Base-by-base conservation (phyloP, 1,140 invertebrate genomes). In the Scaptodrosophila lebanonensis region DNA sequence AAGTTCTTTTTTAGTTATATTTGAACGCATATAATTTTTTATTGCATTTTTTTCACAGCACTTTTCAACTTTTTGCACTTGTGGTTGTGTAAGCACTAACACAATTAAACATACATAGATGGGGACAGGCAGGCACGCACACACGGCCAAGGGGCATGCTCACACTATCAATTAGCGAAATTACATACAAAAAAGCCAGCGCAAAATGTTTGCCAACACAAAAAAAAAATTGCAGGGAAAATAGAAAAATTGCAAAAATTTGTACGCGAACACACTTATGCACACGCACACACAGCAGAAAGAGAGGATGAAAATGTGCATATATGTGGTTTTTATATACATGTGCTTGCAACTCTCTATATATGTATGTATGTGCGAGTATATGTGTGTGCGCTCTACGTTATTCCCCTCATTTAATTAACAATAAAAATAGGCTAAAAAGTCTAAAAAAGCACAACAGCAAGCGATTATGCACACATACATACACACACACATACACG, bases 361-460 rank as follows among this genome's bases (percentile, higher is more conserved):
- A 36, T n/a, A 45, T 27, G 30, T 11, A 40, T 32, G n/a, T 42
- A 20, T 22, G 13, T 27, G 25, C 30, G 27, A 48, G 27, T 33
- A 11, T 54, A 40, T 56, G 45, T 58, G 20, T 52, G 54, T 50
- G 49, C 48, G 36, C 32, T 65, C 45, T 30, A 40, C 59, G 50
- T 63, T 54, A 66, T 79, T 73, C 75, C 75, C 75, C 69, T 73
- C 75, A 82, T 82, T 82, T 82, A 82, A 82, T 82, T 82, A 82
- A 82, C 75, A 82, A 82, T 82, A 82, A 82, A 82, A 82, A 82
- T 82, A 82, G 75, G 75, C 75, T 82, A 82, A 75, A 82, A 82
- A 82, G 76, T 82, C 66, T 66, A 75, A 75, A 79, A 69, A 70
- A 57, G 51, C 43, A 76, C 73, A 79, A 66, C 56, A 59, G 60